Evolutionary conservation across 2,113 vertebrate species (phyloP).

Genomic region (Dipodomys spectabilis): DNA sequence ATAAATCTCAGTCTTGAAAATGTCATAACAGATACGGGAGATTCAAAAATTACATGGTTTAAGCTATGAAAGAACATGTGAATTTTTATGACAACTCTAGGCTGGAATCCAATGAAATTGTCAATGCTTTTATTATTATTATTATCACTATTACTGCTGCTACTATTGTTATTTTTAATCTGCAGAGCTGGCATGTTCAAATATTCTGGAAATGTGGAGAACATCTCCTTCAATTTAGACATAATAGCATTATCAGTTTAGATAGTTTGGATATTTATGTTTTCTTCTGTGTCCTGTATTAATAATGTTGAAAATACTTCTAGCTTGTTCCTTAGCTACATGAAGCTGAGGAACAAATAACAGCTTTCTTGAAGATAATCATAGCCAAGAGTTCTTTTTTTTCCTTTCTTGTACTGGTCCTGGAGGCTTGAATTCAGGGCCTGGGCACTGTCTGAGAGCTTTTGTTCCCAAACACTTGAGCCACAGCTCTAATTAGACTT

Average conservation of each 20-base stretch:
- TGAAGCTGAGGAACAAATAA: neutral
- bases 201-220: neutral
- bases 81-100: neutral
- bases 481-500: too few relatives aligned
- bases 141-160: neutral
- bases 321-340: neutral
- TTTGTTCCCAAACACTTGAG: too few relatives aligned
- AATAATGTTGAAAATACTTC: neutral
- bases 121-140: neutral
- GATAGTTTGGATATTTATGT: neutral
- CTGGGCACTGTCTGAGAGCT: too few relatives aligned
- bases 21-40: neutral
- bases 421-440: too few relatives aligned
- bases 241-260: neutral
- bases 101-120: neutral
- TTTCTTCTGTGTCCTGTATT: neutral
- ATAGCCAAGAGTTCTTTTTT: neutral
- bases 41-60: neutral
- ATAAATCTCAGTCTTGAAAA: neutral
- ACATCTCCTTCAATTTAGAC: neutral
- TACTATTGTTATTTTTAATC: neutral
- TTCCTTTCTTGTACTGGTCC: neutral
- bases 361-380: neutral
- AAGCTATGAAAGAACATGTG: neutral
- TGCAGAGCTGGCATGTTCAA: slow-evolving; percentile 14